Percentiles rank a stretch among this genome's conserved stretches.
These are phyloP conservation scores for Neosilurus hyrtlii DNA, from an alignment of 2,797 vertebrate species.

Conservation along the genomic window DNA sequence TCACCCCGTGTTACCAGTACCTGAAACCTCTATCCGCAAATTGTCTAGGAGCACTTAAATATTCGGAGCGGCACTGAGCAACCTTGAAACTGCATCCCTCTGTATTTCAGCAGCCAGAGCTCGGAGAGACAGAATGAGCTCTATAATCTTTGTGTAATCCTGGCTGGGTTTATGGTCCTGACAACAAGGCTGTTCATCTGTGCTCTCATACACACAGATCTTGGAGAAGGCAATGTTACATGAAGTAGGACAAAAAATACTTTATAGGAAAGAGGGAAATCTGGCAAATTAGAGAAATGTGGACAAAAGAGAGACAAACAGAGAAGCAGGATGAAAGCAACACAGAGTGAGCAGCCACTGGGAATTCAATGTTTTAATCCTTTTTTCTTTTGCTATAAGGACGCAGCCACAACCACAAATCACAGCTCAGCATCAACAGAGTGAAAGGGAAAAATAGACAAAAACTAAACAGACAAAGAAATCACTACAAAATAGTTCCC, in stretches of 20 bases:
- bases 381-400: slow-evolving; percentile 4
- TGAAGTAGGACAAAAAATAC: slow-evolving; percentile 8
- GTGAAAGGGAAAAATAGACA: slow-evolving; percentile 11
- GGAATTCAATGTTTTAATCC: slow-evolving; percentile 1
- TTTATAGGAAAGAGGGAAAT: slow-evolving; percentile 1
- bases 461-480: slow-evolving; percentile 24
- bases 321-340: not conserved
- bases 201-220: slow-evolving; percentile 10
- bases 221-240: slow-evolving; percentile 9
- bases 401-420: slow-evolving; percentile 26
- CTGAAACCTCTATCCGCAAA: slow-evolving; percentile 39
- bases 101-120: slow-evolving; percentile 14
- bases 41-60: slow-evolving; percentile 36
- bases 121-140: slow-evolving; percentile 1
- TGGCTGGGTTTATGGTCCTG: slow-evolving; percentile 17
- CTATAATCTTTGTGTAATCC: slow-evolving; percentile 28
- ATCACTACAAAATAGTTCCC: not conserved
- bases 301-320: not conserved
- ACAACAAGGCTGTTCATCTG: slow-evolving; percentile 31
- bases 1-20: slow-evolving; percentile 41
- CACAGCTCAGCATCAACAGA: slow-evolving; percentile 14
- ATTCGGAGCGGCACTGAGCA: slow-evolving; percentile 1
- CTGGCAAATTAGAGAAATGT: not conserved
- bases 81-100: slow-evolving; percentile 37
- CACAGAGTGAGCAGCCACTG: not conserved